These are phyloP conservation scores for Paraescarpia echinospica DNA, from an alignment of 1,140 invertebrate genomes.

Conservation along the genomic window DNA sequence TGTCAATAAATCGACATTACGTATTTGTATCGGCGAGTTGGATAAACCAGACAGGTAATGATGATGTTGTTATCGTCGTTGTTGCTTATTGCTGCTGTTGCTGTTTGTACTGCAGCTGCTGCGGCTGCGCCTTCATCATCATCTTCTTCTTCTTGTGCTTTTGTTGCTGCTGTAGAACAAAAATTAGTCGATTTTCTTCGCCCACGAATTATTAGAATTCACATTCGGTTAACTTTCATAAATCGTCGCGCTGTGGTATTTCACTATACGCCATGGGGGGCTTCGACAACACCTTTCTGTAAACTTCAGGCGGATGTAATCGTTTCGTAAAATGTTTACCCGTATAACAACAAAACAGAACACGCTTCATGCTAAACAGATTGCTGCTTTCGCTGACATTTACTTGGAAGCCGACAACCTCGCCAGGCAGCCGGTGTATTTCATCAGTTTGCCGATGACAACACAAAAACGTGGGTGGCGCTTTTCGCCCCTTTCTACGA, in stretches of 20 bases:
- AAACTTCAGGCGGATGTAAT: neutral
- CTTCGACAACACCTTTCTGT: neutral
- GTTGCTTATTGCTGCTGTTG: neutral
- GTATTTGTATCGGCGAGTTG: neutral
- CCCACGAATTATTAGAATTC: neutral
- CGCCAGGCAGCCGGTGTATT: neutral
- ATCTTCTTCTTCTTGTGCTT: neutral
- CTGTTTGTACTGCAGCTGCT: neutral
- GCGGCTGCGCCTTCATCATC: no score
- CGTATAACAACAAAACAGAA: neutral
- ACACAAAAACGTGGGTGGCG: neutral
- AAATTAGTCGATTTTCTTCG: neutral
- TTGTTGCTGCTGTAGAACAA: neutral
- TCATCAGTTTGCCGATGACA: neutral
- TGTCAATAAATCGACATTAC: neutral
- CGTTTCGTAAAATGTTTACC: neutral
- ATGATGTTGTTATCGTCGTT: neutral
- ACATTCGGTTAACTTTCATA: neutral
- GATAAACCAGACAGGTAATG: neutral
- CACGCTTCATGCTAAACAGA: neutral
- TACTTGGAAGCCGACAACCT: neutral
- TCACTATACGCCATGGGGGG: neutral
- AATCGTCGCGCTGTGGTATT: neutral
- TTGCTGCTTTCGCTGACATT: neutral
- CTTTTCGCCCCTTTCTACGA: neutral